A percentile compares a stretch with the other conserved stretches of the same genome.
phyloP scores from a whole-genome alignment of 2,113 vertebrate species.

The Perccottus glenii region DNA sequence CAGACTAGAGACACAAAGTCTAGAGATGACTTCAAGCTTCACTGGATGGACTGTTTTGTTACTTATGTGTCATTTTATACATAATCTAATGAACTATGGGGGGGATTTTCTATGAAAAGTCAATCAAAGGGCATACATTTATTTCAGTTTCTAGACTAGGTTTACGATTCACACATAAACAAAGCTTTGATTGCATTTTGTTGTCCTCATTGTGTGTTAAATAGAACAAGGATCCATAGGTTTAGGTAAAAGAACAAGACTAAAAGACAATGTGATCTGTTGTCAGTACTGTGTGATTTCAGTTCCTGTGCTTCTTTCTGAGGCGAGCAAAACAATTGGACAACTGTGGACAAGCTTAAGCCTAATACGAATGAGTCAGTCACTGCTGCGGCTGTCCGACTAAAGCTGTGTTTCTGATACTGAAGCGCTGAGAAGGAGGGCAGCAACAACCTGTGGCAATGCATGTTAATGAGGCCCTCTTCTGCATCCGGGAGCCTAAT shows the following conservation, averaged over 20 bases:
- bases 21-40: no score
- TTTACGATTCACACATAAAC: constrained; percentile 13
- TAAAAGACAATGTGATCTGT: constrained; percentile 9
- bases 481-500: constrained; percentile 44
- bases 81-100: no score
- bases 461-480: constrained; percentile 58
- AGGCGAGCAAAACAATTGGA: constrained; percentile 30
- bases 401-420: constrained; percentile 15
- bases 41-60: no score
- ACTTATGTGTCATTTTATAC: no score
- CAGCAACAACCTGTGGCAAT: constrained; percentile 58
- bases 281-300: constrained; percentile 25
- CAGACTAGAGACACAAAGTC: no score
- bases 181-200: not conserved
- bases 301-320: constrained; percentile 1
- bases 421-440: constrained; percentile 25
- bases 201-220: not conserved
- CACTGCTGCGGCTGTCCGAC: constrained; percentile 10
- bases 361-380: constrained; percentile 34
- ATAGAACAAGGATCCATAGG: constrained; percentile 5
- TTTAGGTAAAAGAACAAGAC: constrained; percentile 9
- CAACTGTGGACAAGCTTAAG: constrained; percentile 32
- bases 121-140: no score
- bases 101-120: no score
- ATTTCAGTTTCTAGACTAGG: not conserved